Base-by-base conservation (phyloP, 2,113 vertebrate species). In the Lamprologus lemairii region DNA sequence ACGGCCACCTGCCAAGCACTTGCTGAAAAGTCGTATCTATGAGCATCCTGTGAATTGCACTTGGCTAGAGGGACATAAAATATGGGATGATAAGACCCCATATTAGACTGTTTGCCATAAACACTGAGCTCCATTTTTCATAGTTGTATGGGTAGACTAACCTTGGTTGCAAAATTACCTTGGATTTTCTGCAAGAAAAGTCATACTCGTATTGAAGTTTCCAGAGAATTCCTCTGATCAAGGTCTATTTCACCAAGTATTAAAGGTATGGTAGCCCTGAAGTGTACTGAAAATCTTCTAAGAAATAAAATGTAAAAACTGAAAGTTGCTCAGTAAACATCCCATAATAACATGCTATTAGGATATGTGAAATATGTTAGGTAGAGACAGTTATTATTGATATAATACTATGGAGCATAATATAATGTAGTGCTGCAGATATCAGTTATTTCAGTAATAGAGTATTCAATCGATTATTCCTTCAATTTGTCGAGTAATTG, bases 21-120 rank as follows among this genome's bases (percentile, higher is more conserved):
- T 19, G 49, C 55, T 68, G 82, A 86, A 83, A 87, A 84, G 45
- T 93, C 65, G 11, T 85, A 83, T 92, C 89, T 86, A 89, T 89
- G 82, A 89, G 87, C 80, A 85, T 84, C 68, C 75, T 68, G 63
- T 92, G 75, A 89, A 91, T 91, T 91, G 47, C 81, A 42, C 68
- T 37, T 78, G 35, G 81, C 81, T 80, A 33, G 49, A 80, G 81
- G 75, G 11, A 88, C 87, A 81, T 90, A 79, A 88, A 87, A 85
- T 84, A 37, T 21, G 83, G 42, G 35, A 40, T 55, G 78, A 73
- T 65, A 73, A 88, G 42, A n/a, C 73, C 31, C 53, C 75, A 58
- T 90, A 87, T 91, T 63, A 81, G 58, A 89, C 91, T 81, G 75
- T 84, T 80, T 80, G 84, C 12, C 31, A 80, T 84, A 90, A 91